Evolutionary conservation across 2,797 vertebrate genomes (phyloP).

Genomic region (Poeciliopsis presidionis): DNA sequence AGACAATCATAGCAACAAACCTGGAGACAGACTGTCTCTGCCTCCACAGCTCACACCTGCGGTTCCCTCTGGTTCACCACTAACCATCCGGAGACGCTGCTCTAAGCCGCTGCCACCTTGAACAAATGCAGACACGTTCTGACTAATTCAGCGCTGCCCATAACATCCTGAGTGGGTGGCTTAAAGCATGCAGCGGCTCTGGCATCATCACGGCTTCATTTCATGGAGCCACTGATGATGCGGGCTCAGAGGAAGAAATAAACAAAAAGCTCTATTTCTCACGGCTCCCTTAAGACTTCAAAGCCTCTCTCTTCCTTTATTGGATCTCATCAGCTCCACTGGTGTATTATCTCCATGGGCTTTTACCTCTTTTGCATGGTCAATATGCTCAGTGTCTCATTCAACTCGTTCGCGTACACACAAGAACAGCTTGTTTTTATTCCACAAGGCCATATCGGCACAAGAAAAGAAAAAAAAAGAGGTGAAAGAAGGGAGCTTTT

Average conservation of each 20-base stretch:
- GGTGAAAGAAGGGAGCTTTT: conserved; percentile 12
- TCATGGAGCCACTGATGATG: conserved; percentile 53
- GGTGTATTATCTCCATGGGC: conserved; percentile 62
- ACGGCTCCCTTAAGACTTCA: conserved; percentile 63
- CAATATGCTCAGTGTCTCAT: conserved; percentile 34
- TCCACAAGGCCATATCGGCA: conserved; percentile 40
- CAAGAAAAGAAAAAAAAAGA: conserved; percentile 30
- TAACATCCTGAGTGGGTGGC: conserved; percentile 56
- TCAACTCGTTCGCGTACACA: conserved; percentile 3
- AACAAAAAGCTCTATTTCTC: conserved; percentile 36
- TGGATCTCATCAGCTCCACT: conserved; percentile 55
- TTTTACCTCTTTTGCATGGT: conserved; percentile 53
- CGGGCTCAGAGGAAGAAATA: conserved; percentile 26
- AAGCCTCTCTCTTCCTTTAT: conserved; percentile 60
- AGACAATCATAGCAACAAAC: background rate
- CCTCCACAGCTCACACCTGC: conserved; percentile 11
- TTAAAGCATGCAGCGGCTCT: conserved; percentile 36
- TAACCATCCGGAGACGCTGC: conserved; percentile 36
- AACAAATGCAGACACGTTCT: conserved; percentile 44
- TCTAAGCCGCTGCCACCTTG: conserved; percentile 36
- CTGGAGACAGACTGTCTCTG: background rate
- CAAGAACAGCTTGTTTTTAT: conserved; percentile 21
- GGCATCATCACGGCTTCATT: conserved; percentile 59
- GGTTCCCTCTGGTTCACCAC: conserved; percentile 20
- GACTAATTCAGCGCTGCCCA: conserved; percentile 55